These are phyloP conservation scores for Cheirogaleus medius DNA, from an alignment of 2,113 vertebrate species.

Conservation along the genomic window DNA sequence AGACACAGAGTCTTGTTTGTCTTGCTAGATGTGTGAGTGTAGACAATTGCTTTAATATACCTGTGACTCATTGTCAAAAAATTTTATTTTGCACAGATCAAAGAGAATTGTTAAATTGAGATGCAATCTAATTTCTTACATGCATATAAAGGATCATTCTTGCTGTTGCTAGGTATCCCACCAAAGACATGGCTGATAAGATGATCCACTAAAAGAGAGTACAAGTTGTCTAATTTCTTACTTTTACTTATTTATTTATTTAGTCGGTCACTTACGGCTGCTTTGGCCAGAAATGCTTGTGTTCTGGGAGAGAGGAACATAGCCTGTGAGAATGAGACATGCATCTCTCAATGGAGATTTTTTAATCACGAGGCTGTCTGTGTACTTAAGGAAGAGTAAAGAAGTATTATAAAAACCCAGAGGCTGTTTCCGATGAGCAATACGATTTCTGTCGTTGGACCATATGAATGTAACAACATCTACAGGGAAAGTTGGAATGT, in stretches of 20 bases:
- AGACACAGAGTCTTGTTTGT: neutral
- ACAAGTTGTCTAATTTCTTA: neutral
- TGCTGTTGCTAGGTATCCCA: neutral
- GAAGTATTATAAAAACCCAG: neutral
- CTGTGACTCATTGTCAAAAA: neutral
- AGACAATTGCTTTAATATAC: neutral
- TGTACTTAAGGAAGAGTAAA: neutral
- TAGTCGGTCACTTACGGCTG: neutral
- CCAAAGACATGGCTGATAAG: neutral
- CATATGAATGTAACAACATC: neutral
- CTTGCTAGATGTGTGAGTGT: neutral
- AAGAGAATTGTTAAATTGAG: neutral
- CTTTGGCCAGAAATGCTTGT: neutral
- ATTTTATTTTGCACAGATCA: neutral
- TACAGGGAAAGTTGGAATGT: neutral
- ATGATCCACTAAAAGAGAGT: neutral
- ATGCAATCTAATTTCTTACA: neutral
- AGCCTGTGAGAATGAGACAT: neutral
- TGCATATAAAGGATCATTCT: neutral
- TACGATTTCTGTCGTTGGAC: neutral
- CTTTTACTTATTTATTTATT: neutral
- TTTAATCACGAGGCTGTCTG: neutral
- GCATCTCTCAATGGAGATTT: neutral
- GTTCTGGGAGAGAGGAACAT: neutral
- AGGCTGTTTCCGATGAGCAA: neutral